Evolutionary conservation across 2,797 vertebrate species (phyloP).

Genomic region (Ctenopoma kingsleyae): DNA sequence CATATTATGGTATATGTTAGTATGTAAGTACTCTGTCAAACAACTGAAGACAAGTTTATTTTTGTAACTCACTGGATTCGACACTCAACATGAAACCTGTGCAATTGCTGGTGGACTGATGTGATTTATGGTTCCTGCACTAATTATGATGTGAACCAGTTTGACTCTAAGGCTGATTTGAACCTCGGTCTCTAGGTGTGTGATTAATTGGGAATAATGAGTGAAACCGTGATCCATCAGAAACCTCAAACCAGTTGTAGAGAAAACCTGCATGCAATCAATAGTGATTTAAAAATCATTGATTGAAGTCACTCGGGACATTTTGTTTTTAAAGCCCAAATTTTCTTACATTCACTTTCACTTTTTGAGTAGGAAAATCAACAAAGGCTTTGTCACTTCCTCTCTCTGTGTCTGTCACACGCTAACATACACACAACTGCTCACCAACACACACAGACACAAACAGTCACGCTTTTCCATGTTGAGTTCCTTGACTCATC

Average conservation of each 20-base stretch:
- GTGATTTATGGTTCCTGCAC: constrained; percentile 47
- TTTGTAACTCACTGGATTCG: constrained; percentile 39
- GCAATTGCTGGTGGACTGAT: constrained; percentile 15
- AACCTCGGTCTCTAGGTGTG: constrained; percentile 1
- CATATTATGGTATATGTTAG: constrained; percentile 16
- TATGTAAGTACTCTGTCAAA: constrained; percentile 42
- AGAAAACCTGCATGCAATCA: not conserved
- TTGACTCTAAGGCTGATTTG: not conserved
- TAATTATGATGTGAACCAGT: constrained; percentile 18
- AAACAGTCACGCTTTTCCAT: constrained; percentile 77
- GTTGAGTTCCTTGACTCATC: constrained; percentile 80
- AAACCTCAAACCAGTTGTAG: not conserved
- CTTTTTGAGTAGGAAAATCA: constrained; percentile 20
- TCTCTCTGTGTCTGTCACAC: constrained; percentile 35
- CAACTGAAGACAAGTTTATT: constrained; percentile 46
- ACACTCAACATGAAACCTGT: constrained; percentile 34
- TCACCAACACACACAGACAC: constrained; percentile 32
- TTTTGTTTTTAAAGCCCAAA: not conserved
- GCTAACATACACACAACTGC: constrained; percentile 18
- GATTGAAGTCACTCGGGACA: not conserved
- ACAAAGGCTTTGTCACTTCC: constrained; percentile 5
- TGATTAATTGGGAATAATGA: constrained; percentile 4
- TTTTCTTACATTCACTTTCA: constrained; percentile 10
- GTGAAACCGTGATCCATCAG: not conserved
- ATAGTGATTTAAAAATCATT: not conserved